A percentile compares a stretch with the other conserved stretches of the same genome.
These are phyloP conservation scores for Grammomys surdaster DNA, from an alignment of 2,113 vertebrate species.

Conservation along the genomic window DNA sequence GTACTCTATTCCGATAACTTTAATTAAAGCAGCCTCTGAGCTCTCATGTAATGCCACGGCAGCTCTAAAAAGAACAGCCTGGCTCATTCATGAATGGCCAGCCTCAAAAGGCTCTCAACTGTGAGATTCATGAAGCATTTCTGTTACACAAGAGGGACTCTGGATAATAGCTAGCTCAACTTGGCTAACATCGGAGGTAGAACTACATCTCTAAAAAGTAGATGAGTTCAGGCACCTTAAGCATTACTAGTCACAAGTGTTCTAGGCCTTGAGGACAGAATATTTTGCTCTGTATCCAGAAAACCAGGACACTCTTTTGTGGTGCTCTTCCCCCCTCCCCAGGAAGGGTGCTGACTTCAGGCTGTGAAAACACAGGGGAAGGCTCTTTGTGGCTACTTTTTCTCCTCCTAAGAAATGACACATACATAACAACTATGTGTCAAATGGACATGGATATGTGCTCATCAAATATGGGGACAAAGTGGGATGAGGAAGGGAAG, in stretches of 20 bases:
- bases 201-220: fast-evolving
- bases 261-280: fast-evolving
- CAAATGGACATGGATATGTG: fast-evolving
- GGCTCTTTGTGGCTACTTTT: fast-evolving
- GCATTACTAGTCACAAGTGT: fast-evolving
- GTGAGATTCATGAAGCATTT: conserved; percentile 66
- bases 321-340: fast-evolving
- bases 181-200: neutral
- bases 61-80: conserved; percentile 80
- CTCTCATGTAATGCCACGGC: conserved; percentile 85
- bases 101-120: conserved; percentile 74
- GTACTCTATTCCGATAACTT: conserved; percentile 87
- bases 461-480: too few relatives aligned
- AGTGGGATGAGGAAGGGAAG: fast-evolving
- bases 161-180: conserved; percentile 55
- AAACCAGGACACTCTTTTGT: fast-evolving
- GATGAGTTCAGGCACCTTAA: fast-evolving
- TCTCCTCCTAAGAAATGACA: fast-evolving
- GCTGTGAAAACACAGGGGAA: fast-evolving
- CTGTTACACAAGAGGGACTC: conserved; percentile 70
- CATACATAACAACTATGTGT: fast-evolving
- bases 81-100: conserved; percentile 70
- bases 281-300: neutral
- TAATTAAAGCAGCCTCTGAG: conserved; percentile 89
- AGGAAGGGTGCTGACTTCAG: fast-evolving